Conservation (phyloP, 2,113 vertebrate species). For the Poeciliopsis prolifica region DNA sequence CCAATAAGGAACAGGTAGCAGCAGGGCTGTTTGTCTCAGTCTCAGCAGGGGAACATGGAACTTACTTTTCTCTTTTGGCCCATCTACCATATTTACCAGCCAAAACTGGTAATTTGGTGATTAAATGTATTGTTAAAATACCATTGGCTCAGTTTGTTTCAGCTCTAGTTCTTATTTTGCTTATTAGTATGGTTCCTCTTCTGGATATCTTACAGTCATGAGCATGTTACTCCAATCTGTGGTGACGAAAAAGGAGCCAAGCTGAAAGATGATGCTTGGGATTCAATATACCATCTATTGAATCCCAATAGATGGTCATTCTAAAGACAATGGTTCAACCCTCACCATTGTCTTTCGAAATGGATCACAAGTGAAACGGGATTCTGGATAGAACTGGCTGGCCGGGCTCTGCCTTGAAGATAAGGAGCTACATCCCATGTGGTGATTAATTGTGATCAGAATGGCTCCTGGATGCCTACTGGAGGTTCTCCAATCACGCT, state of each 20-base stretch:
- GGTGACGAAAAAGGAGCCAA: neutral
- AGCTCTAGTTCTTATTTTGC: neutral
- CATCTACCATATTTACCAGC: constrained; percentile 17
- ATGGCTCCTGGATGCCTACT: neutral
- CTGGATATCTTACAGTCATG: neutral
- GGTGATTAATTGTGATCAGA: neutral
- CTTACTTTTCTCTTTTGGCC: constrained; percentile 29
- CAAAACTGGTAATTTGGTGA: neutral
- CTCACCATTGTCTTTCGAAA: neutral
- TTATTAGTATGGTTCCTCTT: neutral
- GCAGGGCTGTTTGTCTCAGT: constrained; percentile 73
- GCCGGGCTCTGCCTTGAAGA: neutral
- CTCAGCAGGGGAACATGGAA: constrained; percentile 53
- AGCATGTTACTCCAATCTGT: neutral
- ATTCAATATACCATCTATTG: neutral
- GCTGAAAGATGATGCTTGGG: neutral
- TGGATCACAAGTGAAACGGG: neutral
- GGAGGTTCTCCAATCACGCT: no score
- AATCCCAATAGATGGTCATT: no score
- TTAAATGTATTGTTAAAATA: neutral
- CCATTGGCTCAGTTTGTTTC: neutral
- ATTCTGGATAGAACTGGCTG: neutral
- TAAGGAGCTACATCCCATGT: neutral
- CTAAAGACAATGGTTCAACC: neutral
- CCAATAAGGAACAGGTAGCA: constrained; percentile 74